A percentile compares a stretch with the other conserved stretches of the same genome.
Conservation (phyloP, 37 sponge, comb jelly and placozoan genomes). For the Geodia barretti region DNA sequence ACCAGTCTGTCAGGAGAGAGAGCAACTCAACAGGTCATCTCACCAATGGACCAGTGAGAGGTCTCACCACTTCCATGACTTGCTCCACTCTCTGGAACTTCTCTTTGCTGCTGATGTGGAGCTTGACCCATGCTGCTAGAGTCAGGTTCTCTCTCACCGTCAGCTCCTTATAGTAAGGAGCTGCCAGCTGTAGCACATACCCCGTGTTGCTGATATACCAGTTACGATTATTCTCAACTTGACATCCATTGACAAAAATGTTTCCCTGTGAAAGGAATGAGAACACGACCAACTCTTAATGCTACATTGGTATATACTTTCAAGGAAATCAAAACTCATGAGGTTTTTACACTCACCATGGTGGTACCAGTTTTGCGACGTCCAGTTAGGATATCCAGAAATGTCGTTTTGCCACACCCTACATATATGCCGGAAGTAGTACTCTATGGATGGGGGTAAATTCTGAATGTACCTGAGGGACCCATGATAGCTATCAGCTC, state of each 20-base stretch:
- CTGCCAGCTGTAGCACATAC: constrained; percentile 67
- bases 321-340: background rate
- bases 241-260: constrained; percentile 55
- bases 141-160: constrained; percentile 77
- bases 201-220: constrained; percentile 72
- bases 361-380: constrained; percentile 35
- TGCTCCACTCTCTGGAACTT: constrained; percentile 52
- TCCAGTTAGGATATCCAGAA: constrained; percentile 75
- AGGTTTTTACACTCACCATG: constrained; percentile 13
- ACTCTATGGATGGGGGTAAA: background rate
- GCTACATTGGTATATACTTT: background rate
- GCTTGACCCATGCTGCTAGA: constrained; percentile 60
- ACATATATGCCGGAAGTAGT: background rate
- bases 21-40: background rate
- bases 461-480: constrained; percentile 66
- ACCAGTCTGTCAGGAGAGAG: constrained; percentile 64
- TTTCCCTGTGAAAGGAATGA: constrained; percentile 22
- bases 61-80: constrained; percentile 52
- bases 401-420: constrained; percentile 85
- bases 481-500: constrained; percentile 88
- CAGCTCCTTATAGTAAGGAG: constrained; percentile 71
- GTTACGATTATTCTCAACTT: constrained; percentile 29
- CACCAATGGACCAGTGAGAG: background rate
- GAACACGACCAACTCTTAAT: background rate
- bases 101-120: constrained; percentile 22